Evolutionary conservation across 2,113 vertebrate genomes (phyloP), one percentile per base, ranked within the genome.

Genomic region (Psilopogon haemacephalus): DNA sequence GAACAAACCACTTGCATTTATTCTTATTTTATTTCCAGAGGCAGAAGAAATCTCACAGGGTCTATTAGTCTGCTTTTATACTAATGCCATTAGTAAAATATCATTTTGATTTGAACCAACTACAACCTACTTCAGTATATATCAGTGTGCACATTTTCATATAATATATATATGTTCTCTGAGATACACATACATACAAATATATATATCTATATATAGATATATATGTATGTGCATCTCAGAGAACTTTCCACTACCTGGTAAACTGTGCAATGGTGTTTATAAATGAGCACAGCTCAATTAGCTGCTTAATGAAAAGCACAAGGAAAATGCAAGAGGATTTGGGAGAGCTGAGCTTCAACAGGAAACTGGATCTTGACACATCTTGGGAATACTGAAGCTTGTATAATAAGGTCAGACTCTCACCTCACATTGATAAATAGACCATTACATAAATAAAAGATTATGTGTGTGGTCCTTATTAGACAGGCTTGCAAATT

Each of bases 391-490:
- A 94, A 78, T 75, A 65, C 50, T 62, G 26, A 78, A 69, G 70
- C 88, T 92, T 78, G 70, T 55, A 46, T 10, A 83, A 33, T 26
- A 72, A 84, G 83, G 95, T 88, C 92, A 90, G 65, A 88, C 48
- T 65, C 80, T 92, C 88, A 69, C 54, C 80, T 78, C 86, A 56
- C 46, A 27, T 1, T 33, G 65, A 65, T 50, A 92, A 93, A 87
- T 14, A 80, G 72, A 58, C 17, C 15, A 21, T 54, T 50, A 40
- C 32, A 67, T 70, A 90, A 93, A 91, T 72, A 64, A 88, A 74
- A 85, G 59, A 54, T 42, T 33, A 12, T 21, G 15, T 32, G 73
- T 42, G 91, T 73, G 83, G 48, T 58, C 80, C 58, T 76, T 44
- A 85, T 65, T 70, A 58, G 62, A 46, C 65, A 60, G 69, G 16